A percentile compares a stretch with the other conserved stretches of the same genome.
Conservation (phyloP, 2,888 invertebrate species). For the Melinopterus prodromus region DNA sequence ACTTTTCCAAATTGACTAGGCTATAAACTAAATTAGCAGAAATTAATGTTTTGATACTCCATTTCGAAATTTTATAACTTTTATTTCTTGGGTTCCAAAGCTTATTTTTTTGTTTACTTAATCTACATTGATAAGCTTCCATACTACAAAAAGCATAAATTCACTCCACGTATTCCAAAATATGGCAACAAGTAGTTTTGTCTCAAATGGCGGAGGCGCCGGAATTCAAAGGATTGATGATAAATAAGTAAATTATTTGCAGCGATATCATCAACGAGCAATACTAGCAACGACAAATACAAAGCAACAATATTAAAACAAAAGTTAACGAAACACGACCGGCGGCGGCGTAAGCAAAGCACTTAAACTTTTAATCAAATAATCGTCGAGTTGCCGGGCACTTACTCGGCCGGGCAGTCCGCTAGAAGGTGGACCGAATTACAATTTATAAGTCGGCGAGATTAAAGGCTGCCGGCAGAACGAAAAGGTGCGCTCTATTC, state of each 20-base stretch:
- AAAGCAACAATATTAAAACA: background rate
- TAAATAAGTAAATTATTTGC: no score
- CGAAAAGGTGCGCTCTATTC: background rate
- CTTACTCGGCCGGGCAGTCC: background rate
- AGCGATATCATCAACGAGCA: no score
- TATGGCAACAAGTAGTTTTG: background rate
- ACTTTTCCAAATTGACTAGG: no score
- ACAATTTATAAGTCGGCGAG: background rate
- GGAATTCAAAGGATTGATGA: background rate
- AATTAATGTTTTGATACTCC: no score
- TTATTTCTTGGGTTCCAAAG: no score
- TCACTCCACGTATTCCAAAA: no score
- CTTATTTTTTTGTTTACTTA: no score
- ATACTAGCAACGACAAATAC: no score
- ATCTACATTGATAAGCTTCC: no score
- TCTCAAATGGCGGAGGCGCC: background rate
- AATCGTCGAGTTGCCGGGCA: background rate
- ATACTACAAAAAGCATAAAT: no score
- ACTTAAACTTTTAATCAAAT: background rate
- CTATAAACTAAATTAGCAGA: no score
- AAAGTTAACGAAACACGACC: background rate
- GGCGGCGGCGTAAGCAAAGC: background rate
- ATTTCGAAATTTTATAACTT: no score
- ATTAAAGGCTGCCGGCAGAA: background rate
- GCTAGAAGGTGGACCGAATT: background rate